Conservation (phyloP, 35 echinoderm and acorn worm species). For the Hemicentrotus pulcherrimus region DNA sequence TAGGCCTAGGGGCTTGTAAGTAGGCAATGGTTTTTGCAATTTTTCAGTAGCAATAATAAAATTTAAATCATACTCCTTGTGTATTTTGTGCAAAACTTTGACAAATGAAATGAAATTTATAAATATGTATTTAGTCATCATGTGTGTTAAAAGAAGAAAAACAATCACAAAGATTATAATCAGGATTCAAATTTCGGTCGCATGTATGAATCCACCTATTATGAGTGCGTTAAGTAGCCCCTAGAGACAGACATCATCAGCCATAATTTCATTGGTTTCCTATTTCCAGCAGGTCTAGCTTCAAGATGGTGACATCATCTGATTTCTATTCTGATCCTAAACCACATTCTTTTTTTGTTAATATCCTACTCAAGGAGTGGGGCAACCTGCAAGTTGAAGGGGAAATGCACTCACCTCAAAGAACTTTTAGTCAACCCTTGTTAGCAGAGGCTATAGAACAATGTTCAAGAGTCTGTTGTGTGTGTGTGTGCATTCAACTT, state of each 20-base stretch:
- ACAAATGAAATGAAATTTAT: neutral
- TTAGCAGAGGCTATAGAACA: neutral
- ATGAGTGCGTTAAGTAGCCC: neutral
- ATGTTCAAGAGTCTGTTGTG: neutral
- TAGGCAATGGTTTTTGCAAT: neutral
- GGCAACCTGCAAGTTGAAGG: neutral
- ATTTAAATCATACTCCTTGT: neutral
- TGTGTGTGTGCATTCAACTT: neutral
- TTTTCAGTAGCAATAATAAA: neutral
- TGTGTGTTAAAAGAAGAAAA: neutral
- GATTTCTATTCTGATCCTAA: neutral
- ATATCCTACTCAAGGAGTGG: neutral
- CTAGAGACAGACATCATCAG: neutral
- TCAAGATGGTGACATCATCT: neutral
- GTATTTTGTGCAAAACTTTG: neutral
- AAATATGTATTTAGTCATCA: neutral
- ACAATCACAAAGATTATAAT: neutral
- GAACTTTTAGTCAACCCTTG: neutral
- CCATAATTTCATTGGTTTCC: neutral
- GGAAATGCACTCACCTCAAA: neutral
- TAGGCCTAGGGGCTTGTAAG: neutral
- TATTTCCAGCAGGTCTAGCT: neutral
- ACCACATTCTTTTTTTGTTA: neutral
- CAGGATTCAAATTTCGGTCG: neutral
- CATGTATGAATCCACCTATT: neutral